Percentiles rank a stretch among this genome's conserved stretches.
Conservation (phyloP, 2,113 vertebrate species). For the Porphyrio hochstetteri region DNA sequence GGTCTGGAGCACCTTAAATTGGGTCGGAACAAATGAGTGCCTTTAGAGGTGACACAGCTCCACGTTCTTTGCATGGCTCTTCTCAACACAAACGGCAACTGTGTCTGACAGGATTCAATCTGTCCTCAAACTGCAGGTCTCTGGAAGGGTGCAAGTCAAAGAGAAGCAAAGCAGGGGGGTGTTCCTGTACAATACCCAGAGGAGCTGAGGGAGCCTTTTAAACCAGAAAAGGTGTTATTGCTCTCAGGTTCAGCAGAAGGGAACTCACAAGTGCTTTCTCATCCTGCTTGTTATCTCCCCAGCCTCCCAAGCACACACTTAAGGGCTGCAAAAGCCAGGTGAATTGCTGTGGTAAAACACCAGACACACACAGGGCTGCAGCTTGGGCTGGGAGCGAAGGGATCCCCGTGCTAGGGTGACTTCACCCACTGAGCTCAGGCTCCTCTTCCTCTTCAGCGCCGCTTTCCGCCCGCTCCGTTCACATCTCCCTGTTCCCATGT, state of each 20-base stretch:
- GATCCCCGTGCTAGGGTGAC: fast-evolving
- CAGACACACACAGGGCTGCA: neutral
- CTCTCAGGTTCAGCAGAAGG: neutral
- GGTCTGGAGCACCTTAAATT: neutral
- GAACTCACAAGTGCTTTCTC: neutral
- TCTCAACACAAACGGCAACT: constrained; percentile 7
- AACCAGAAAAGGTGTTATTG: constrained; percentile 7
- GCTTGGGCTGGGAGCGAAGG: fast-evolving
- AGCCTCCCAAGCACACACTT: neutral
- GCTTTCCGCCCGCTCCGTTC: fast-evolving
- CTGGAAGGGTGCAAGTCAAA: neutral
- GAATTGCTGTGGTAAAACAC: neutral
- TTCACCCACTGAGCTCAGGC: neutral
- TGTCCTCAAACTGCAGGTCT: constrained; percentile 25
- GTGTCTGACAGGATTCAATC: constrained; percentile 45
- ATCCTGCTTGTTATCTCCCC: neutral
- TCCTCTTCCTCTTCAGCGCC: neutral
- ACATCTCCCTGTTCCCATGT: neutral
- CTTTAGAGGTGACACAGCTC: constrained; percentile 34
- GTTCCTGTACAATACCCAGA: neutral
- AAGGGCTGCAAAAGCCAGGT: neutral
- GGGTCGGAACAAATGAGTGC: neutral
- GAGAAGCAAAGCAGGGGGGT: neutral
- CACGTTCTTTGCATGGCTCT: constrained; percentile 3
- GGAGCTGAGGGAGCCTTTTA: constrained; percentile 13